These are phyloP conservation scores for Trachymyrmex septentrionalis DNA, from an alignment of 1,140 invertebrate species.

Conservation along the genomic window DNA sequence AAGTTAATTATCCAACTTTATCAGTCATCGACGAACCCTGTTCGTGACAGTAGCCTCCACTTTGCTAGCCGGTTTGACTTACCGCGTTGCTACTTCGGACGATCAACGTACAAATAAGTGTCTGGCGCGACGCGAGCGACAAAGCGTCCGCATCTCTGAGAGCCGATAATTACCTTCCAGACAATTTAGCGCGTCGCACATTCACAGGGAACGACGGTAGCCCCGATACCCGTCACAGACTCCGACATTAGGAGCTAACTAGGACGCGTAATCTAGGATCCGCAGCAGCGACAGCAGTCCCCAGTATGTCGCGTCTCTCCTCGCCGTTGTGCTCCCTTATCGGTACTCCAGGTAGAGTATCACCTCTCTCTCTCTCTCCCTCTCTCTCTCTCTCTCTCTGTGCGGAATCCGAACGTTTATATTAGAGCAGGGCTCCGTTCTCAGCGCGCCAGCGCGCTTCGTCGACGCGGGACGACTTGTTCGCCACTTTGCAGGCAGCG, in stretches of 20 bases:
- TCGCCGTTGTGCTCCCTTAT: constrained; percentile 11
- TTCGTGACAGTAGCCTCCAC: constrained; percentile 29
- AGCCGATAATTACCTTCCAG: constrained; percentile 62
- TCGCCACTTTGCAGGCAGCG: not conserved
- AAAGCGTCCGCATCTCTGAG: constrained; percentile 35
- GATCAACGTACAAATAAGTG: constrained; percentile 59
- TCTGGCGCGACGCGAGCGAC: constrained; percentile 50
- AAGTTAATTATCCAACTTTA: constrained; percentile 21
- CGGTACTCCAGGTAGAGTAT: constrained; percentile 3
- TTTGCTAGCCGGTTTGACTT: constrained; percentile 1
- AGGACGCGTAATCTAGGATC: constrained; percentile 57
- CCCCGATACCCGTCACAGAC: constrained; percentile 57
- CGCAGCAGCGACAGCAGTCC: constrained; percentile 25
- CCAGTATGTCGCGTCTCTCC: constrained; percentile 12
- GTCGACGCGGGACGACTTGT: constrained; percentile 5
- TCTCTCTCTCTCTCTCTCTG: not conserved
- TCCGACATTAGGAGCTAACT: constrained; percentile 59
- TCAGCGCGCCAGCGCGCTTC: not conserved
- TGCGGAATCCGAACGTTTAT: constrained; percentile 10
- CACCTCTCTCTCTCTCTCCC: not conserved
- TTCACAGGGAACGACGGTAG: constrained; percentile 38
- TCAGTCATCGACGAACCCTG: constrained; percentile 27
- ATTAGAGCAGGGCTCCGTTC: not conserved
- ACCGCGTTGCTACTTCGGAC: constrained; percentile 7
- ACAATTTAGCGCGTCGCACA: constrained; percentile 61